phyloP scores from a whole-genome alignment of 2,797 vertebrate genomes.

The Coilia nasus region DNA sequence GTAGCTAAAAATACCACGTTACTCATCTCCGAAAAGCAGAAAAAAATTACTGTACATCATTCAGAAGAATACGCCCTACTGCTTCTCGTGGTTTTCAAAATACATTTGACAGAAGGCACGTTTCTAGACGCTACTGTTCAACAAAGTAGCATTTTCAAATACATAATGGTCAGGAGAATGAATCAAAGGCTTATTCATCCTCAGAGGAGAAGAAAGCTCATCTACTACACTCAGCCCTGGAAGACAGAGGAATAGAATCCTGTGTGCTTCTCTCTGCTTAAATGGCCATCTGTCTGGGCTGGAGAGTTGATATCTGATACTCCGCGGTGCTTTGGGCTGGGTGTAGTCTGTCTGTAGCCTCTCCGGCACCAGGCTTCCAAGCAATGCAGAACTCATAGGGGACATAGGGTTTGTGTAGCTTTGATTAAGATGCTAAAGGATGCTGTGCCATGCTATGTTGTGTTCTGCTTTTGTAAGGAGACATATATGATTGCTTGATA shows the following conservation, averaged over 20 bases:
- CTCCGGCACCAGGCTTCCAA: background rate
- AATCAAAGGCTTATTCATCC: background rate
- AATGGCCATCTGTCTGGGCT: conserved; percentile 2
- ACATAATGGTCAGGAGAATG: background rate
- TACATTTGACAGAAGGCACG: background rate
- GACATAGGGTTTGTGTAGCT: background rate
- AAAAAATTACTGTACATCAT: conserved; percentile 4
- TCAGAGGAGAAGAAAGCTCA: background rate
- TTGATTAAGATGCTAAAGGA: background rate
- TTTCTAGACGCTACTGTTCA: background rate
- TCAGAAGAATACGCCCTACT: background rate
- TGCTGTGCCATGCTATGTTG: background rate
- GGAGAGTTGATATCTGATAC: conserved; percentile 6
- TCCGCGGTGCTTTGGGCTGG: background rate
- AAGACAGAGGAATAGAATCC: background rate
- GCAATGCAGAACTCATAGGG: background rate
- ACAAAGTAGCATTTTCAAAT: background rate
- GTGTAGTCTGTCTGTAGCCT: conserved; percentile 10
- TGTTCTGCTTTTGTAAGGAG: too few relatives aligned
- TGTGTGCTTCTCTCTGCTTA: background rate
- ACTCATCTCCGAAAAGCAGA: conserved; percentile 4
- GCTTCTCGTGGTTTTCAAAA: background rate
- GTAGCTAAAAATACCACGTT: background rate
- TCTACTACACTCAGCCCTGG: background rate
- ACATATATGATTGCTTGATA: too few relatives aligned